Conservation (phyloP, 2,113 vertebrate species). For the Chiloscyllium plagiosum region DNA sequence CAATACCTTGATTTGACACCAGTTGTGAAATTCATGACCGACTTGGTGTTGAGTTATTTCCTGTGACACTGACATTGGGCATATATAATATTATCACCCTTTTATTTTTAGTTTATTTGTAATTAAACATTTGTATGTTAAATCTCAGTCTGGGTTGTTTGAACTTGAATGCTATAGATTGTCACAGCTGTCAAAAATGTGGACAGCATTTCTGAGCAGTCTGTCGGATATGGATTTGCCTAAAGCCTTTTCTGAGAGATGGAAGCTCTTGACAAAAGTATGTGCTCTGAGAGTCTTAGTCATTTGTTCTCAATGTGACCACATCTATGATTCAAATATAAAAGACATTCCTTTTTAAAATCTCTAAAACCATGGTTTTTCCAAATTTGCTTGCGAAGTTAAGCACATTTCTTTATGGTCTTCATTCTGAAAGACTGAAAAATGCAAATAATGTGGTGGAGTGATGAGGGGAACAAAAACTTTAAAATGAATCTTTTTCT, state of each 20-base stretch:
- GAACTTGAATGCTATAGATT: neutral
- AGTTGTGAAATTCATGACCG: neutral
- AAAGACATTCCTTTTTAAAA: neutral
- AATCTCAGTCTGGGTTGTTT: neutral
- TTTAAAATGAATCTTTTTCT: neutral
- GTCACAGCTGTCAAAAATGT: neutral
- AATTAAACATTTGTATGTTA: too few species aligned
- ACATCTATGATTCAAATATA: neutral
- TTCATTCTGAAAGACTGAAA: neutral
- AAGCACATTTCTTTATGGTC: neutral
- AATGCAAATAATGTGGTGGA: neutral
- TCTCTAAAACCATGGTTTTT: neutral
- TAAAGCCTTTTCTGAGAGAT: neutral
- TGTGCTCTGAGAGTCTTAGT: neutral
- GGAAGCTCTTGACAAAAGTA: neutral
- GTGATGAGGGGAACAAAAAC: neutral
- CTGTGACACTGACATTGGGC: too few species aligned
- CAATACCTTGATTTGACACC: neutral
- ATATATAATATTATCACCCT: too few species aligned
- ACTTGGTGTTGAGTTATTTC: too few species aligned
- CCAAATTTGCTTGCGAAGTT: neutral
- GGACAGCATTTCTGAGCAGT: neutral
- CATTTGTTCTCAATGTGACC: neutral
- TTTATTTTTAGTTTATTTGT: too few species aligned
- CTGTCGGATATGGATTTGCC: neutral